Conservation (phyloP, 2,797 vertebrate genomes). For the Eulemur rubriventer region DNA sequence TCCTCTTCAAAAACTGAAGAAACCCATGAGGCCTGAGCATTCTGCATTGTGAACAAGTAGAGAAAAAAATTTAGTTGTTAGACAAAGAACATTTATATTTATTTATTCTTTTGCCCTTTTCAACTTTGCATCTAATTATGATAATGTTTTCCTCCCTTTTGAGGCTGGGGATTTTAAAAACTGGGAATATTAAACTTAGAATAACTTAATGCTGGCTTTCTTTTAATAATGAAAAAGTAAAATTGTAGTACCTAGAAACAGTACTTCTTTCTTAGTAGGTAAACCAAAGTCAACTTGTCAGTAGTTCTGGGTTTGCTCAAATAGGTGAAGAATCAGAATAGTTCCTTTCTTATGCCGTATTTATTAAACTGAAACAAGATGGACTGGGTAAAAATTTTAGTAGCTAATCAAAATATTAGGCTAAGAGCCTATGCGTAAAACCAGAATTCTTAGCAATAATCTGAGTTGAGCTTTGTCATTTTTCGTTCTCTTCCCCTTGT, state of each 20-base stretch:
- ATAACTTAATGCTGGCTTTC: background rate
- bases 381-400: background rate
- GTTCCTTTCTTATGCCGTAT: background rate
- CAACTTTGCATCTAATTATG: background rate
- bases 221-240: background rate
- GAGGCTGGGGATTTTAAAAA: constrained; percentile 30
- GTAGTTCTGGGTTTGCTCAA: background rate
- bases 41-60: background rate
- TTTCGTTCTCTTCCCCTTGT: background rate
- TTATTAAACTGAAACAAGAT: background rate
- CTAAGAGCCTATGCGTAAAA: background rate
- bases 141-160: background rate
- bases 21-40: background rate
- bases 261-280: constrained; percentile 43
- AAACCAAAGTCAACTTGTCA: constrained; percentile 49
- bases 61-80: background rate
- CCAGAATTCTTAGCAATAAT: background rate
- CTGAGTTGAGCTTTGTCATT: background rate
- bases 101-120: constrained; percentile 30
- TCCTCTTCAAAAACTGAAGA: background rate
- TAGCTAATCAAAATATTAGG: background rate
- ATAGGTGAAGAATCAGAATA: background rate
- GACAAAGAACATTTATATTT: background rate
- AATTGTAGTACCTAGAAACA: background rate
- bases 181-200: background rate